Conservation (phyloP, 2,113 vertebrate species). For the Tachysurus fulvidraco region DNA sequence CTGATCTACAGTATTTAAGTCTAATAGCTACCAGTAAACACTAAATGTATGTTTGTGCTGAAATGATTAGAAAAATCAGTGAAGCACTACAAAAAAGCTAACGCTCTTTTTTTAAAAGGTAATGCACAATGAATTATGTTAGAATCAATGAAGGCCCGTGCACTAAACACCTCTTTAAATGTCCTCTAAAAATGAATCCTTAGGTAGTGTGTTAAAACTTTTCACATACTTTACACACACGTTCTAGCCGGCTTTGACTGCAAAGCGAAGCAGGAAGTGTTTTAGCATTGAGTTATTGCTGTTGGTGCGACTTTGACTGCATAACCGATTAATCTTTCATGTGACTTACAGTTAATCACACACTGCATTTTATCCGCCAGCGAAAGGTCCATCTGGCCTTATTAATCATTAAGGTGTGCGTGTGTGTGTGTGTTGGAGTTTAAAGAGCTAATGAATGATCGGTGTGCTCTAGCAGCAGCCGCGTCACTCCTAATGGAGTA, state of each 20-base stretch:
- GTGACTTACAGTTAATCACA: slow-evolving; percentile 39
- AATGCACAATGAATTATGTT: neutral
- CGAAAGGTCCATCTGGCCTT: slow-evolving; percentile 32
- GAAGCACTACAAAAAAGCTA: too few relatives aligned
- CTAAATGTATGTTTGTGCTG: neutral
- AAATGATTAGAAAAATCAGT: neutral
- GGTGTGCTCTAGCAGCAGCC: slow-evolving; percentile 20
- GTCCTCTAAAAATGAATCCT: neutral
- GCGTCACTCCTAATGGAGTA: slow-evolving; percentile 20
- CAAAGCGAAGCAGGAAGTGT: slow-evolving; percentile 20
- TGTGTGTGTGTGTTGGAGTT: slow-evolving; percentile 23
- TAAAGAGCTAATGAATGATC: slow-evolving; percentile 37
- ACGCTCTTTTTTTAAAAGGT: neutral
- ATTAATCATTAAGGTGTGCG: slow-evolving; percentile 36
- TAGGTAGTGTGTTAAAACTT: neutral
- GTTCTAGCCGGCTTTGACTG: neutral
- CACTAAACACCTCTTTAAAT: neutral
- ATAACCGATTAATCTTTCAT: slow-evolving; percentile 39
- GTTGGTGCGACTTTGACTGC: slow-evolving; percentile 17
- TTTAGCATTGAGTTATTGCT: slow-evolving; percentile 28
- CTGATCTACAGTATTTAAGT: neutral
- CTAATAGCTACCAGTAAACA: neutral
- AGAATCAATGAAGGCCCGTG: neutral
- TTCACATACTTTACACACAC: neutral
- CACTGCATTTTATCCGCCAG: slow-evolving; percentile 26